These are phyloP conservation scores for Ceratina japonica DNA, from an alignment of 1,140 invertebrate genomes.

Conservation along the genomic window DNA sequence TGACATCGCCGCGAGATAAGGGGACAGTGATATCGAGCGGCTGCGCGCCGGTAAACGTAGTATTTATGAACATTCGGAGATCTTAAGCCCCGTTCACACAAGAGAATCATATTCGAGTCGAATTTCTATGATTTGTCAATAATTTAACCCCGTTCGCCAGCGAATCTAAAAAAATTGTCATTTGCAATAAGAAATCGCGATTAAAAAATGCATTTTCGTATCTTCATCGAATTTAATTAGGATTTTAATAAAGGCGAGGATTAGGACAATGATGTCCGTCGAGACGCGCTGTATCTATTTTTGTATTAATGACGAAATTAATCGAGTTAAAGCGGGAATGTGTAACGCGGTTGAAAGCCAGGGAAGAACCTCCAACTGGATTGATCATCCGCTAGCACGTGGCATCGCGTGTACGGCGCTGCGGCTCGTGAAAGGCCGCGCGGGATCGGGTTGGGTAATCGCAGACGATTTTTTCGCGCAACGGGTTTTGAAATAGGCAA, in stretches of 20 bases:
- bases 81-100: no score
- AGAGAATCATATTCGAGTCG: no score
- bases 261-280: no score
- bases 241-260: no score
- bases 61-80: no score
- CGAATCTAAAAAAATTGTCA: no score
- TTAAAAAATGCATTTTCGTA: no score
- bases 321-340: background rate
- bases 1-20: slow-evolving; percentile 47
- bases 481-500: slow-evolving; percentile 57
- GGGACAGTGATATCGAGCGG: slow-evolving; percentile 23
- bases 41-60: background rate
- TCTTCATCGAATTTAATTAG: no score
- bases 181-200: no score
- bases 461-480: slow-evolving; percentile 52
- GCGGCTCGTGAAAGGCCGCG: slow-evolving; percentile 58
- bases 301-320: background rate
- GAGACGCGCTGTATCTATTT: no score
- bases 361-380: slow-evolving; percentile 28
- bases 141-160: no score
- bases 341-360: slow-evolving; percentile 32
- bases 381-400: slow-evolving; percentile 43
- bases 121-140: no score
- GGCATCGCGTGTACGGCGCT: slow-evolving; percentile 9
- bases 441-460: slow-evolving; percentile 52